These are phyloP conservation scores for Prietella phreatophila DNA, from an alignment of 2,113 vertebrate genomes.

Conservation along the genomic window DNA sequence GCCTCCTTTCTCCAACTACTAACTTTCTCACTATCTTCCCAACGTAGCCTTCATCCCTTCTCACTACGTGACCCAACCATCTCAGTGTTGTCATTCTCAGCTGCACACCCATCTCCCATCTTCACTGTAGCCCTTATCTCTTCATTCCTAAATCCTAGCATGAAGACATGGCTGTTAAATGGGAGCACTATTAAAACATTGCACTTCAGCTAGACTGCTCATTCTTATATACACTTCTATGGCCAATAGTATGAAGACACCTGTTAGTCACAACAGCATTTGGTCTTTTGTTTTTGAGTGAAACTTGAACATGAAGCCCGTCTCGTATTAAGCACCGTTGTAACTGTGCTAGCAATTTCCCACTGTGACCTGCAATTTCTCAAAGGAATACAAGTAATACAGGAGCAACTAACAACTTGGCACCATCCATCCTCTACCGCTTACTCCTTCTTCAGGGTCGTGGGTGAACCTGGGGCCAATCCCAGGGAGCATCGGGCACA, in stretches of 20 bases:
- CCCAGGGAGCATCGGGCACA: no score
- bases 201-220: neutral
- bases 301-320: neutral
- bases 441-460: no score
- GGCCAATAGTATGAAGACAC: neutral
- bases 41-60: no score
- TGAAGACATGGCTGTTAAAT: neutral
- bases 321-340: neutral
- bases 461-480: no score
- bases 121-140: no score
- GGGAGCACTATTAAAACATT: neutral
- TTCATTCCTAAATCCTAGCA: no score
- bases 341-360: neutral
- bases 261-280: neutral
- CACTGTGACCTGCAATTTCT: neutral
- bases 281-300: neutral
- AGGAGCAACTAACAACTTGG: neutral
- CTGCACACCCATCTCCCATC: no score
- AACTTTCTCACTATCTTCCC: no score
- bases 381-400: neutral
- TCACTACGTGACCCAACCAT: no score
- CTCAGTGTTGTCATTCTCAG: no score
- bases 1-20: no score
- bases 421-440: neutral
- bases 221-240: neutral